Conservation (phyloP, 2,797 vertebrate species). For the Caiman crocodilus region DNA sequence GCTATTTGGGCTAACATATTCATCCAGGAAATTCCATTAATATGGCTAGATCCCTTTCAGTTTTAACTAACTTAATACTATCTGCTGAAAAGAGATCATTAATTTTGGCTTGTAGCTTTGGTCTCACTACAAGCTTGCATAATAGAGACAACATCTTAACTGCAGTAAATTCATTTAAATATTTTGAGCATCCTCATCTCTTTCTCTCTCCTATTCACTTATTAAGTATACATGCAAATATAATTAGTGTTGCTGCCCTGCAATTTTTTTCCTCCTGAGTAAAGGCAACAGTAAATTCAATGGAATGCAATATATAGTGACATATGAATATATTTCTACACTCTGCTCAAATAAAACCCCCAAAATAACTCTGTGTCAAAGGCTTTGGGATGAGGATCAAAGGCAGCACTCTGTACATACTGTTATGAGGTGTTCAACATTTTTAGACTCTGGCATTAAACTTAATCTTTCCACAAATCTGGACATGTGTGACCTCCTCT, state of each 20-base stretch:
- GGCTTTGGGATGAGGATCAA: neutral
- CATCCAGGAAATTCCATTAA: slow-evolving; percentile 53
- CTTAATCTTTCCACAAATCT: neutral
- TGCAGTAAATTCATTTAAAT: neutral
- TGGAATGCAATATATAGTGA: neutral
- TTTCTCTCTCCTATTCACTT: no score
- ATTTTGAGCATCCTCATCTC: neutral
- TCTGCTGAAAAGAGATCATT: slow-evolving; percentile 47
- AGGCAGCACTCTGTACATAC: neutral
- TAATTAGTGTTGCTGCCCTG: neutral
- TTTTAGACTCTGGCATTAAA: neutral
- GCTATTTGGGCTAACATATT: slow-evolving; percentile 13
- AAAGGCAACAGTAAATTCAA: neutral
- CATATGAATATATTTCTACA: neutral
- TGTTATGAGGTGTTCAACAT: neutral
- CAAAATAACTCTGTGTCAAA: neutral
- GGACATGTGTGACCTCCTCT: neutral
- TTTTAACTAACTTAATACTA: slow-evolving; percentile 55
- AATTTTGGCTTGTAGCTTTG: slow-evolving; percentile 20
- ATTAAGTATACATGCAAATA: neutral
- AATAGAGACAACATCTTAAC: neutral
- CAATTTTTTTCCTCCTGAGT: neutral
- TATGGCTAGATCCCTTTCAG: neutral
- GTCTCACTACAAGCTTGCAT: slow-evolving; percentile 38
- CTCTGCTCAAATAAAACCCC: neutral